phyloP scores from a whole-genome alignment of 2,113 vertebrate species.

The Hydrolagus affinis region DNA sequence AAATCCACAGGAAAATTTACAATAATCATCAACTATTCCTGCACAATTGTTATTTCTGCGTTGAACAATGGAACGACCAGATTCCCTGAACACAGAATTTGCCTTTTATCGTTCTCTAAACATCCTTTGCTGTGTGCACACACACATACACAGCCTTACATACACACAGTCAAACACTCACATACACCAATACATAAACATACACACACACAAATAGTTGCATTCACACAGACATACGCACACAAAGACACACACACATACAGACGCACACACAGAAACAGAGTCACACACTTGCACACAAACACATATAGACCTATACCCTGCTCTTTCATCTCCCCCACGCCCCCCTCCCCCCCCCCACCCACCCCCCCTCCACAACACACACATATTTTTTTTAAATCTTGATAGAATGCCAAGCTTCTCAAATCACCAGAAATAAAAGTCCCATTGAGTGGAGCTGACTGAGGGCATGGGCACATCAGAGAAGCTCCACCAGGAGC shows the following conservation, averaged over 20 bases:
- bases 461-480: not conserved
- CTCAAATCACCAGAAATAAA: not conserved
- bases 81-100: not conserved
- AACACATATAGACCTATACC: not conserved
- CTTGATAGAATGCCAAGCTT: not conserved
- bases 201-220: too few relatives aligned
- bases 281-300: not conserved
- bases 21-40: not conserved
- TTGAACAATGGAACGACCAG: not conserved
- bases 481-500: not conserved
- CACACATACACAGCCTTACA: not conserved
- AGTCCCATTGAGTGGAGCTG: not conserved
- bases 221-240: not conserved
- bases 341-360: not conserved
- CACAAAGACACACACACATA: not conserved
- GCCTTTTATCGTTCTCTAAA: not conserved
- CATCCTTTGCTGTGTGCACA: not conserved
- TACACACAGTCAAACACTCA: not conserved
- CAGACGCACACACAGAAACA: not conserved
- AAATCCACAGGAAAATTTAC: too few relatives aligned
- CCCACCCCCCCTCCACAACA: not conserved
- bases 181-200: not conserved
- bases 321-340: not conserved
- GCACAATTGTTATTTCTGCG: not conserved
- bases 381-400: too few relatives aligned